Base-by-base conservation (phyloP, 2,797 vertebrate species). In the Onychomys leucogaster region DNA sequence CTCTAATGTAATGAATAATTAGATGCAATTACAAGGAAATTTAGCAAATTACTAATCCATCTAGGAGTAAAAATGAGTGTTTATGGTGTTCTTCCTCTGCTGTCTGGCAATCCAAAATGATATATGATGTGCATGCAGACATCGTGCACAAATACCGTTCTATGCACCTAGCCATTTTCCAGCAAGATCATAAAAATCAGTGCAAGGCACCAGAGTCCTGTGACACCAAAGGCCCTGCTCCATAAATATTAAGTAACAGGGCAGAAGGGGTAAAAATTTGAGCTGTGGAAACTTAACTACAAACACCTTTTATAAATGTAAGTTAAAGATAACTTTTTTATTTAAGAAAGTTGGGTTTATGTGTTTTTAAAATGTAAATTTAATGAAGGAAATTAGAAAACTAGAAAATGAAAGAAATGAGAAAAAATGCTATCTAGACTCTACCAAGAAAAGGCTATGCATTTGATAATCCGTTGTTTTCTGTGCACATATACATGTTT, bases 1-100 rank as follows among this genome's bases (percentile, higher is more conserved):
- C 73, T 93, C 69, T 98, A 98, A 98, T 96, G 88, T 63, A 97
- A 97, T 95, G 95, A 98, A 97, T 97, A 95, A 97, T 97, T 97
- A 95, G 78, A 75, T 97, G 25, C 93, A 98, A 97, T 98, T 97
- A 97, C 90, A 86, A 95, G 96, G 93, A 98, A 98, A 97, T 98
- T 95, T 98, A 98, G 92, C 82, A 97, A 98, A 98, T 97, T 94
- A 94, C 81, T 94, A 85, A 98, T 89, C 37, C 49, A 96, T 92
- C 91, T 59, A 97, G 77, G 69, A 81, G 43, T 63, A 81, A 94
- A 95, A 97, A 97, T 95, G 29, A 88, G 17, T 90, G 71, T 95
- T 98, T 80, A 87, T 43, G 80, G 32, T 82, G 71, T 59, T 69
- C 96, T 97, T 96, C 67, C 92, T 96, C 93, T 83, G 89, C 96